Conservation (phyloP, 2,888 invertebrate genomes). For the Calephelis perditalis region DNA sequence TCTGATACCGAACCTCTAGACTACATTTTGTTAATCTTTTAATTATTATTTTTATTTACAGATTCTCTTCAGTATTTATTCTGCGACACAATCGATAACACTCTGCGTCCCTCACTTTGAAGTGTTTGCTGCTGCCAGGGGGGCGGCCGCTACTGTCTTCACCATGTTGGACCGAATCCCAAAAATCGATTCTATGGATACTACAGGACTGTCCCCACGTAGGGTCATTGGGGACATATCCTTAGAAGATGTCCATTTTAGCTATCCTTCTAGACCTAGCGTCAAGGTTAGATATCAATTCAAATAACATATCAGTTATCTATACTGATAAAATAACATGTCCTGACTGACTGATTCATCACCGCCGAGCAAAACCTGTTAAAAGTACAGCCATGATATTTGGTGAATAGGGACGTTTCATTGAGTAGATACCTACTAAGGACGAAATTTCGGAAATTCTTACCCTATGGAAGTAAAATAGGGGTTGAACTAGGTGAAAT, state of each 20-base stretch:
- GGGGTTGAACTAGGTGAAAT: too few relatives aligned
- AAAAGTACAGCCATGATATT: too few relatives aligned
- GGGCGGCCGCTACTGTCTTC: constrained; percentile 85
- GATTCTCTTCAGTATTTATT: constrained; percentile 86
- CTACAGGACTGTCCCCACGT: constrained; percentile 77
- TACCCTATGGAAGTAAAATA: too few relatives aligned
- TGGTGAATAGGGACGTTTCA: too few relatives aligned
- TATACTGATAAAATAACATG: too few relatives aligned
- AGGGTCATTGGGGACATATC: constrained; percentile 82
- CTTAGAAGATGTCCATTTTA: constrained; percentile 84
- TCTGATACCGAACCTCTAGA: too few relatives aligned
- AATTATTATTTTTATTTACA: constrained; percentile 33
- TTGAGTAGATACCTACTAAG: too few relatives aligned
- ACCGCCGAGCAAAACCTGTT: too few relatives aligned
- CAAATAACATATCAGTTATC: too few relatives aligned
- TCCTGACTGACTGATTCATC: too few relatives aligned
- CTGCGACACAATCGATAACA: constrained; percentile 87
- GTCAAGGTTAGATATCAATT: constrained; percentile 68
- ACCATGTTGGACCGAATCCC: constrained; percentile 84
- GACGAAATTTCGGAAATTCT: too few relatives aligned
- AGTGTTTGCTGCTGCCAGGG: constrained; percentile 84
- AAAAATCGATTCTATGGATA: constrained; percentile 82
- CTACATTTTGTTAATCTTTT: too few relatives aligned
- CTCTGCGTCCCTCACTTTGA: constrained; percentile 86
- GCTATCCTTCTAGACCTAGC: constrained; percentile 87